These are phyloP conservation scores for Gymnoscelis rufifasciata DNA, from an alignment of 2,888 invertebrate species.

Conservation along the genomic window DNA sequence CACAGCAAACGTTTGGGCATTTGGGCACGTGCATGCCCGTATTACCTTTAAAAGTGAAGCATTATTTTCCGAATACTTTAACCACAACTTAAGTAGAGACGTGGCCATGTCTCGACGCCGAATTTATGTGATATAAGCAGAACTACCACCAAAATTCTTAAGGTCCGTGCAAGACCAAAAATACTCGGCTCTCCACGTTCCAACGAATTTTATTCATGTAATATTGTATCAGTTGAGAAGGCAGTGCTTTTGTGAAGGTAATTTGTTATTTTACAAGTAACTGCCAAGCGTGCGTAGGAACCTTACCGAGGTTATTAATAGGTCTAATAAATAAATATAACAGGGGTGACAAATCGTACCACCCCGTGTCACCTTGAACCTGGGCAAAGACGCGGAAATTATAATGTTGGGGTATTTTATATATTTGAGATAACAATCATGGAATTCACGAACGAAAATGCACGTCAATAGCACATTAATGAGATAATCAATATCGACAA, in stretches of 20 bases:
- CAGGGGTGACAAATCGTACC: slow-evolving; percentile 41
- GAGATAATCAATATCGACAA: too few species aligned
- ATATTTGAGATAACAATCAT: slow-evolving; percentile 24
- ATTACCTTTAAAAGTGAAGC: neutral
- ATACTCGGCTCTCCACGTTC: too few species aligned
- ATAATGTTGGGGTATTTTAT: slow-evolving; percentile 28
- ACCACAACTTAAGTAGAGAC: too few species aligned
- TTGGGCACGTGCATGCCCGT: neutral
- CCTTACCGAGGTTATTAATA: slow-evolving; percentile 32
- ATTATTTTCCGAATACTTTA: neutral
- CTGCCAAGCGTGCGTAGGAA: slow-evolving; percentile 27
- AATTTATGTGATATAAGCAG: too few species aligned
- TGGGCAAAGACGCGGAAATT: slow-evolving; percentile 22
- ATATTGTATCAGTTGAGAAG: too few species aligned
- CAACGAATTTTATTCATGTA: too few species aligned
- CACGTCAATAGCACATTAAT: neutral
- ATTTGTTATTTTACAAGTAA: neutral
- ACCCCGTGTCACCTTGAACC: slow-evolving; percentile 37
- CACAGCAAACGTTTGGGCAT: neutral
- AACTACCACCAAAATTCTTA: too few species aligned
- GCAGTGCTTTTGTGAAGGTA: neutral
- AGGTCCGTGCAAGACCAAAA: too few species aligned
- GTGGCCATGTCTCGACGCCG: too few species aligned
- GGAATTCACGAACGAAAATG: slow-evolving; percentile 9
- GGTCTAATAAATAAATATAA: slow-evolving; percentile 25